Evolutionary conservation across 2,888 invertebrate species (phyloP), one percentile per base, ranked within the genome.

Genomic region (Slavum lentiscoides): DNA sequence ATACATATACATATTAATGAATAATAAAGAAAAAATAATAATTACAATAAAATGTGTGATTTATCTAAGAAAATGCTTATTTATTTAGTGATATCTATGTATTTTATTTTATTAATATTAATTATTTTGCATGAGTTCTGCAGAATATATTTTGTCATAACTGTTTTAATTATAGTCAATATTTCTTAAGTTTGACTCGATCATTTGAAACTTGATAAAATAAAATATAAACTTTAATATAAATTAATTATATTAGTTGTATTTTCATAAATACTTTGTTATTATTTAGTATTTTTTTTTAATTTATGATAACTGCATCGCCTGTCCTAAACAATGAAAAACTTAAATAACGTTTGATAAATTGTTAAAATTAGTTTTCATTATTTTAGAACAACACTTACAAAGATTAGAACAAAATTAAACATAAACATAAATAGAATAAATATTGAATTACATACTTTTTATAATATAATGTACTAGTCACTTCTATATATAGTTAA

Each of bases 111-210:
- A 58, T 55, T 21, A 5, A 19, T 73, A 53, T 39, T 3, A 53
- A 59, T 68, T 76, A 23, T 59, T 59, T 76, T 68, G 75, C 75
- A 68, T 68, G 75, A 15, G 13, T 43, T 43, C 67, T 75, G 23
- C 43, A 43, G 58, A 37, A 39, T 66, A 17, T 55, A 23, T 21
- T 58, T 66, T 55, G 30, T 19, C 11, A 37, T n/a, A 9, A 37
- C 0, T 30, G 19, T 43, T 43, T 1, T 49, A 49, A 49, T 74
- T 72, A 43, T 15, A 49, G 1, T 72, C 19, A 64, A 21, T 39
- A 55, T 66, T 53, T 53, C 9, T 17, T 13, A 75, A 64, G 39
- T 75, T 67, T 67, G 21, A 19, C 74, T 21, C 37, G 39, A 75
- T 67, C 43, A 43, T 66, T 55, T 49, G 15, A 74, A 74, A 62